Base-by-base conservation (phyloP, 2,888 invertebrate genomes). In the Amiota mariae region DNA sequence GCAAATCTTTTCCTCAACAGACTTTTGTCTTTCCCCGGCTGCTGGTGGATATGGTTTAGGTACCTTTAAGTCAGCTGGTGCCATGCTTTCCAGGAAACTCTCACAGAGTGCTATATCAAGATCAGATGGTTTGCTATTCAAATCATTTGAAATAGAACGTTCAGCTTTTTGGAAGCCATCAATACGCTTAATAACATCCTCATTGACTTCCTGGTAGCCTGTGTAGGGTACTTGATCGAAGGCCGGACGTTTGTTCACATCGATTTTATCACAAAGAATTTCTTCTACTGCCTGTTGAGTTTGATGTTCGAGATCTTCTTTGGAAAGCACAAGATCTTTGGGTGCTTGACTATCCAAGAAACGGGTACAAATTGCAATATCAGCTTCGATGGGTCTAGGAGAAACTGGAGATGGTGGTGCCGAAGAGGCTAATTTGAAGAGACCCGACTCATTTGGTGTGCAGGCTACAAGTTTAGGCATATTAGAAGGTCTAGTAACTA, bases 361-460 rank as follows among this genome's bases (percentile, higher is more conserved):
- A 64, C 81, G 76, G 51, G 82, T 81, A 47, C 85, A 87, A 8
- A 85, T 73, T 47, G 79, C 78, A n/a, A 83, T 64, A 64, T 85
- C 85, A 64, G 72, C 59, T 0, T 78, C 73, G 59, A 78, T 54
- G 18, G 73, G 1, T 13, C 68, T 10, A n/a, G 73, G 78, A 71
- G 2, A 70, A 70, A 3, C 56, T 0, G 87, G 87, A 1, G 87
- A 86, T 3, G 82, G 79, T 3, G 88, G 84, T 4, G 84, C 78
- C 15, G 87, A 84, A n/a, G 80, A 75, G 20, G 84, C 87, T 59
- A 88, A 57, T 72, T 87, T 88, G 6, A 83, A 88, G 0, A 88
- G 81, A 54, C 84, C 87, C 6, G 87, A 88, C 20, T 86, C 84
- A 86, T 95, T 94, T 2, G 95, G 95, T 8, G 95, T 94, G 81